Base-by-base conservation (phyloP, 2,888 invertebrate genomes). In the Ypsolopha sequella region DNA sequence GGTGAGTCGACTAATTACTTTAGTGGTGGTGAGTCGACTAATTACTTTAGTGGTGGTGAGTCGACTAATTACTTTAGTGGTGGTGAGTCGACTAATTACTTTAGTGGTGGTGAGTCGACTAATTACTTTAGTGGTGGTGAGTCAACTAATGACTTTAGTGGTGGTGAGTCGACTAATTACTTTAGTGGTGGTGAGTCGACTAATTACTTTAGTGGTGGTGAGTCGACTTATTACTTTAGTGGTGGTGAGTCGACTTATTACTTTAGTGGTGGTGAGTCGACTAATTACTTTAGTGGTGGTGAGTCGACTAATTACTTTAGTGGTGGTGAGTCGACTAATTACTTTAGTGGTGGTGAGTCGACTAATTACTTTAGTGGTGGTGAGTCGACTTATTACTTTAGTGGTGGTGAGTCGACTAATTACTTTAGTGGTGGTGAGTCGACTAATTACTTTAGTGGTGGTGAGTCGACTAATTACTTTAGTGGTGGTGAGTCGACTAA, bases 391-490 rank as follows among this genome's bases (percentile, higher is more conserved):
- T n/a, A n/a, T n/a, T n/a, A n/a, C 36, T 43, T 48, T 50, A 39
- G 48, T 33, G 50, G 50, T n/a, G n/a, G 43, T 36, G 49, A 14
- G 41, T 13, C 13, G 47, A 36, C 47, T n/a, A n/a, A n/a, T n/a
- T n/a, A n/a, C 36, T 43, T 48, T 50, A 39, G 48, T 33, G 50
- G 50, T n/a, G n/a, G 43, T 36, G 49, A 14, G 41, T 13, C 13
- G 47, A 36, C 47, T n/a, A n/a, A n/a, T n/a, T n/a, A n/a, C 36
- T 43, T 48, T 50, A 39, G 48, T 33, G 50, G 50, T n/a, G n/a
- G 43, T 36, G 49, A 14, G 41, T 13, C 13, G 47, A 36, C 47
- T n/a, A n/a, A n/a, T n/a, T n/a, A n/a, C 36, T 43, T 48, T 50
- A 39, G 48, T 33, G 50, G 50, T n/a, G n/a, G 43, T 36, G 49